Evolutionary conservation across 2,113 vertebrate genomes (phyloP), one percentile per base, ranked within the genome.

Genomic region (Kryptolebias marmoratus): DNA sequence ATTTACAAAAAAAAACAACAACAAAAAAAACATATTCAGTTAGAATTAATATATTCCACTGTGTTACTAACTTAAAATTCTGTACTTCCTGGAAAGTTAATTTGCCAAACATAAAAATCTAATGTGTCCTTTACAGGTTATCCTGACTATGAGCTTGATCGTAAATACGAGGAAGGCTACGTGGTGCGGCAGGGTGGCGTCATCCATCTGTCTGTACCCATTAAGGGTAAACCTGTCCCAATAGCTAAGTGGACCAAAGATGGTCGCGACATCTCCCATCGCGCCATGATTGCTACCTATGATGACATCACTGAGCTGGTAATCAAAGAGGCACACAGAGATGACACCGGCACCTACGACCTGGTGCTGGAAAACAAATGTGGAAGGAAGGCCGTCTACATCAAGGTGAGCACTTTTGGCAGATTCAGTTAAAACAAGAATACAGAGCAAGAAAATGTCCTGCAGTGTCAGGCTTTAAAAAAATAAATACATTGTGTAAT

Each of bases 171-270:
- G 87, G 97, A 98, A 90, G 96, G 95, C 84, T 93, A 98, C 64
- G 91, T 96, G 88, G 96, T 99, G 69, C 95, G 98, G 89, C 97
- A 99, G 93, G 96, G 97, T 69, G 96, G 97, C 69, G 97, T 96
- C 61, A 93, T 99, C 86, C 95, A 91, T 78, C 93, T 99, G 75
- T 95, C 96, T 60, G 95, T 99, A 85, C 96, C 96, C 82, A 97
- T 99, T 84, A 98, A 96, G 92, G 98, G 98, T 72, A 99, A 99
- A 92, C 98, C 98, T 66, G 90, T 97, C 70, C 98, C 98, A 47
- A 90, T 93, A 82, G 98, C 96, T 81, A 99, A 98, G 91, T 99
- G 98, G 98, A 98, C 98, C 69, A 99, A 99, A 85, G 98, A 99
- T 83, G 98, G 98, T n/a, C 95, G 94, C 1, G 97, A 99, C 82